These are phyloP conservation scores for Cathartes aura DNA, from an alignment of 2,113 vertebrate genomes.

Conservation along the genomic window DNA sequence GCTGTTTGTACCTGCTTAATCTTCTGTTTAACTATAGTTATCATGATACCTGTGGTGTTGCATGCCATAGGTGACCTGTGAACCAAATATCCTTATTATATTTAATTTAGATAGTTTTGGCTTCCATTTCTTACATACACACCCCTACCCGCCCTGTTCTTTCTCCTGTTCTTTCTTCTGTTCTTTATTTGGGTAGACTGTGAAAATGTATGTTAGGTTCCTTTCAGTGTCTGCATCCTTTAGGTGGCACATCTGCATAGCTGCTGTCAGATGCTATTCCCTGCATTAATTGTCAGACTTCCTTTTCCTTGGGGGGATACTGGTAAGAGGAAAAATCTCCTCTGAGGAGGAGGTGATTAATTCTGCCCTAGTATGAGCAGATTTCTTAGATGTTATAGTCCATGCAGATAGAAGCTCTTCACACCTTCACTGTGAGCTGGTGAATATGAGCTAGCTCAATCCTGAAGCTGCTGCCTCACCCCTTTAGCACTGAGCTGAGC, in stretches of 20 bases:
- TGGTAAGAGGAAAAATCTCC: neutral
- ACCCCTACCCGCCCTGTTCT: fast-evolving
- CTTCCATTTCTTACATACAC: neutral
- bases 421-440: neutral
- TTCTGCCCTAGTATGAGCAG: neutral
- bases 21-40: neutral
- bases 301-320: neutral
- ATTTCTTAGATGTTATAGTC: neutral
- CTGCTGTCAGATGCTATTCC: neutral
- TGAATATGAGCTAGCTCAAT: neutral
- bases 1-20: neutral
- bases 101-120: neutral
- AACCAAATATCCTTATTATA: neutral
- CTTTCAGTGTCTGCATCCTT: neutral
- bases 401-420: neutral
- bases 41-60: neutral
- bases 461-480: neutral
- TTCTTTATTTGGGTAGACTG: neutral
- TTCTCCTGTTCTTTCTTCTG: neutral
- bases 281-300: neutral
- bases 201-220: neutral
- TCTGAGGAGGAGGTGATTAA: neutral
- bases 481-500: neutral
- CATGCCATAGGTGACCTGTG: neutral
- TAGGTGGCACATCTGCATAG: constrained; percentile 1